Evolutionary conservation across 2,113 vertebrate species (phyloP).

Genomic region (Syrrhaptes paradoxus): DNA sequence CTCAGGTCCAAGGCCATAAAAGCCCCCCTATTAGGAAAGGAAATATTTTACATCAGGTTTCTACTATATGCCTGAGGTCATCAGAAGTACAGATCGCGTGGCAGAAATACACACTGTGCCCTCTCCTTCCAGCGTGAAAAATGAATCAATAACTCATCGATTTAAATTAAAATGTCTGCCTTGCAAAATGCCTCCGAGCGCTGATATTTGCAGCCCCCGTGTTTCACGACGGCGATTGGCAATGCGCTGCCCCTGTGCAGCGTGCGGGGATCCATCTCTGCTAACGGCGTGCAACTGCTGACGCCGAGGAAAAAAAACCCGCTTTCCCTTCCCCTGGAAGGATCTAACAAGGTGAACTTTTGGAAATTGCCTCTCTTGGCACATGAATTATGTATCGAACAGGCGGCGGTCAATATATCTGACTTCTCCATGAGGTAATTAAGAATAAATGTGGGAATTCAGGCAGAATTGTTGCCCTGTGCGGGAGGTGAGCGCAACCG

Average conservation of each 20-base stretch:
- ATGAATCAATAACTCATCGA: slow-evolving; percentile 66
- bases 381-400: slow-evolving; percentile 27
- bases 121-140: slow-evolving; percentile 35
- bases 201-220: neutral
- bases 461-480: slow-evolving; percentile 9
- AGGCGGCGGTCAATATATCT: slow-evolving; percentile 20
- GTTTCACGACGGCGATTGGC: neutral
- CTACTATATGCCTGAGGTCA: slow-evolving; percentile 54
- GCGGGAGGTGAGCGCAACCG: fast-evolving
- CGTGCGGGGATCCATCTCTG: neutral
- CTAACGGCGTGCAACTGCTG: neutral
- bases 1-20: slow-evolving; percentile 30
- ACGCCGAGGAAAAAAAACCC: neutral
- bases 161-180: slow-evolving; percentile 56
- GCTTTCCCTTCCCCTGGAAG: neutral
- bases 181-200: slow-evolving; percentile 12
- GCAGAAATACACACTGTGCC: slow-evolving; percentile 58
- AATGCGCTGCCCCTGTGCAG: neutral
- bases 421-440: slow-evolving; percentile 27
- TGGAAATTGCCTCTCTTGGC: slow-evolving; percentile 27
- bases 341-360: slow-evolving; percentile 41
- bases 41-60: slow-evolving; percentile 58
- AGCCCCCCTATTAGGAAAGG: slow-evolving; percentile 46
- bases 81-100: slow-evolving; percentile 49
- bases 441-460: slow-evolving; percentile 47